Base-by-base conservation (phyloP, 2,113 vertebrate species). In the Rhinichthys klamathensis region DNA sequence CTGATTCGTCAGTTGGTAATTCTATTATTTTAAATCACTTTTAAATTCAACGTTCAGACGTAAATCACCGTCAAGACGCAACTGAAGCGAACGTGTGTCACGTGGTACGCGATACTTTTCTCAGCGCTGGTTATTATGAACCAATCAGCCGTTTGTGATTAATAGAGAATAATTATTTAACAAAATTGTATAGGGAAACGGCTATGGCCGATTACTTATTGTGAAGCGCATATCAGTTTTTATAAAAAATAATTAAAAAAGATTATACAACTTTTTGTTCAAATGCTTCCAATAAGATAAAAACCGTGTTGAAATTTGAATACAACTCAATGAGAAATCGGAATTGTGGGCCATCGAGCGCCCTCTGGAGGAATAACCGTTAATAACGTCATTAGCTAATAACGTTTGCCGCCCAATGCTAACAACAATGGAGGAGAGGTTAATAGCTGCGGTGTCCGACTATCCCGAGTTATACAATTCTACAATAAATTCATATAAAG, bases 341-440 rank as follows among this genome's bases (percentile, higher is more conserved):
- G 9, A 0, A 13, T 23, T 69, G 0, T 83, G 80, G 15, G 49
- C 80, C 65, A n/a, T 21, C 11, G 21, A 9, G 60, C 83, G 83
- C 83, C 73, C 23, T 8, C 83, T 76, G 3, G 21, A 25, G 70
- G 73, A 32, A 12, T 0, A 30, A 27, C 13, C 0, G 58, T 13
- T 61, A 60, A 82, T 41, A 16, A 18, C 15, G 51, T n/a, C 30
- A 16, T 30, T 41, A 49, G 25, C 41, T 74, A 7, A 4, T 7
- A 46, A 49, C 23, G 18, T 67, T 54, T 67, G 60, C 61, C 30
- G 61, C 13, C 60, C 60, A 51, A 10, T 73, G 61, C 79, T 69
- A 90, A 85, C 84, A 83, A 91, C 84, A 85, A 83, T 89, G 85
- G 86, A 87, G 80, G 86, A 87, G 79, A 78, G 86, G 67, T 74